Evolutionary conservation across 2,797 vertebrate genomes (phyloP).

Genomic region (Xerus rutilus): DNA sequence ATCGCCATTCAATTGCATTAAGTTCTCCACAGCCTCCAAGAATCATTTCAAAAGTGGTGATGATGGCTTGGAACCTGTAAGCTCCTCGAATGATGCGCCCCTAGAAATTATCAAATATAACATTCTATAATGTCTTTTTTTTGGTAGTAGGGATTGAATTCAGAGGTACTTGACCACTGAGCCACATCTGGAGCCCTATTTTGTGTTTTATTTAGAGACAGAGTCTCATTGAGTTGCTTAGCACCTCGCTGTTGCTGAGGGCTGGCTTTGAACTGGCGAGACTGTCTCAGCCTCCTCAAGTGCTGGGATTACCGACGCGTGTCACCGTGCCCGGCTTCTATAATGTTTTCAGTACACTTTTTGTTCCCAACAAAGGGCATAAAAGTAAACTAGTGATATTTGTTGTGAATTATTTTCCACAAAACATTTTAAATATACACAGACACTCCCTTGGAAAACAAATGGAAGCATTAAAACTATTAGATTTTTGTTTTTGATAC

Average conservation of each 20-base stretch:
- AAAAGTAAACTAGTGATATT: conserved; percentile 44
- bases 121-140: conserved; percentile 47
- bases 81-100: conserved; percentile 94
- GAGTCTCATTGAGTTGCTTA: no score
- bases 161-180: no score
- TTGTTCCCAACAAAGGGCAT: conserved; percentile 40
- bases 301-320: no score
- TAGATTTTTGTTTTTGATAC: conserved; percentile 3
- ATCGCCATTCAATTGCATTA: conserved; percentile 98
- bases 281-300: no score
- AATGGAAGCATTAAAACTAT: conserved; percentile 66
- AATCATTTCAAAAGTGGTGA: conserved; percentile 99
- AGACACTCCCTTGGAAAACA: not conserved
- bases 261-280: no score
- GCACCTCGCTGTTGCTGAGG: no score
- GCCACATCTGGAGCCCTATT: no score
- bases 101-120: conserved; percentile 86
- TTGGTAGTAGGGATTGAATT: no score
- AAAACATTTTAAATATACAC: conserved; percentile 18
- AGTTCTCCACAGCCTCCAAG: conserved; percentile 98
- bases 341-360: not conserved
- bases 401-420: conserved; percentile 57
- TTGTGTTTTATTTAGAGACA: no score
- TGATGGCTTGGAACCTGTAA: conserved; percentile 97
- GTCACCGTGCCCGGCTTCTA: conserved; percentile 1